A percentile compares a stretch with the other conserved stretches of the same genome.
These are phyloP conservation scores for Ia io DNA, from an alignment of 2,113 vertebrate genomes.

Conservation along the genomic window DNA sequence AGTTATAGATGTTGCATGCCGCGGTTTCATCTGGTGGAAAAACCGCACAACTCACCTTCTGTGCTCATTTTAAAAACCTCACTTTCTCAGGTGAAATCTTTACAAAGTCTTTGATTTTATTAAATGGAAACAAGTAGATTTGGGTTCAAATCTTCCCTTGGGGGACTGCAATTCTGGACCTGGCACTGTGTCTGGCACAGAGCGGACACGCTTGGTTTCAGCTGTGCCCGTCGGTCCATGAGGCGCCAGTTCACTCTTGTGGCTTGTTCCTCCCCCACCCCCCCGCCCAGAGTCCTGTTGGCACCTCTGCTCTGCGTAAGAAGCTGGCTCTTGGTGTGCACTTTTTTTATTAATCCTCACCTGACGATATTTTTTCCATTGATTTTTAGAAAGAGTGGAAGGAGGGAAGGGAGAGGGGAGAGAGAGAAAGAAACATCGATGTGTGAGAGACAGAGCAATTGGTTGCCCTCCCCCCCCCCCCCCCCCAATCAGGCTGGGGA, in stretches of 20 bases:
- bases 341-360: not conserved
- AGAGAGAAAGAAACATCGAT: not conserved
- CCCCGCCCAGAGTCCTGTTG: accelerated
- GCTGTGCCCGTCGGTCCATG: not conserved
- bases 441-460: not conserved
- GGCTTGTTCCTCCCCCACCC: accelerated
- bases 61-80: not conserved
- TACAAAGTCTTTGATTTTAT: not conserved
- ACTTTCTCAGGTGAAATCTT: constrained; percentile 1
- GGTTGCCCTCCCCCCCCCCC: not conserved
- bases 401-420: too few species aligned
- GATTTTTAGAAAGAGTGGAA: too few species aligned
- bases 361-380: too few species aligned
- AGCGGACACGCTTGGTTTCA: not conserved
- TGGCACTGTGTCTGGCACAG: too few species aligned
- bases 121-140: not conserved
- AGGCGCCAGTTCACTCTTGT: not conserved
- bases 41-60: not conserved
- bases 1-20: not conserved
- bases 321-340: not conserved
- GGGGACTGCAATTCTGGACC: too few species aligned
- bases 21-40: not conserved
- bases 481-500: not conserved
- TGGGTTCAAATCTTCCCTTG: not conserved
- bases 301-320: too few species aligned